Evolutionary conservation across 2,113 vertebrate genomes (phyloP).

Genomic region (Pelobates fuscus): DNA sequence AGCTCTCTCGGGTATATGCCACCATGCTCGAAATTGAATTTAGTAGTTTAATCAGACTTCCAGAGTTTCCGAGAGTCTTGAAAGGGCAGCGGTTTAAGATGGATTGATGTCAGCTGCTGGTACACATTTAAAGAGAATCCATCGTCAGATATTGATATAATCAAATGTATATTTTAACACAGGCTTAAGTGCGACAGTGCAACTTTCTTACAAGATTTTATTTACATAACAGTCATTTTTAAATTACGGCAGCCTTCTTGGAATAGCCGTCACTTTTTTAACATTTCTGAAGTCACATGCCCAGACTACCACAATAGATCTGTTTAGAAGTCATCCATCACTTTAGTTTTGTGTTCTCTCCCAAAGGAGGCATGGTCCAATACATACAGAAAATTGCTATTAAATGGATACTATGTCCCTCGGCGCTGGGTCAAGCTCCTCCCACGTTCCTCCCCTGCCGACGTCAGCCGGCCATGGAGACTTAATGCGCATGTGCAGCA

Average conservation of each 20-base stretch:
- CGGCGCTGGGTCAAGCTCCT: no score
- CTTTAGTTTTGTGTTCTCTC: no score
- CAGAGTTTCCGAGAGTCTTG: constrained; percentile 34
- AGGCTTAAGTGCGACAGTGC: neutral
- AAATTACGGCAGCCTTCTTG: neutral
- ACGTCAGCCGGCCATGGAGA: no score
- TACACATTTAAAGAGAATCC: constrained; percentile 1
- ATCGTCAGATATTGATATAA: neutral
- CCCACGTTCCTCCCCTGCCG: no score
- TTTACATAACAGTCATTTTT: constrained; percentile 1
- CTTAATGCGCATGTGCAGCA: no score
- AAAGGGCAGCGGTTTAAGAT: constrained; percentile 38
- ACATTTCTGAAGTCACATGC: neutral
- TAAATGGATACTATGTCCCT: no score
- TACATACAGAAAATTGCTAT: no score
- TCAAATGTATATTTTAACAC: neutral
- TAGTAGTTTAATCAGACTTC: constrained; percentile 45
- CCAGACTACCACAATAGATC: no score
- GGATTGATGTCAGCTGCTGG: constrained; percentile 48
- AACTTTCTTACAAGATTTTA: neutral
- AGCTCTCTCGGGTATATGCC: constrained; percentile 37
- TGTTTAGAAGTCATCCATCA: no score
- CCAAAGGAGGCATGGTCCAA: no score
- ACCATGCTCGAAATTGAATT: constrained; percentile 49
- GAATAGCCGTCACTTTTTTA: neutral